Evolutionary conservation across 2,113 vertebrate species (phyloP), one percentile per base, ranked within the genome.

Genomic region (Numenius arquata): DNA sequence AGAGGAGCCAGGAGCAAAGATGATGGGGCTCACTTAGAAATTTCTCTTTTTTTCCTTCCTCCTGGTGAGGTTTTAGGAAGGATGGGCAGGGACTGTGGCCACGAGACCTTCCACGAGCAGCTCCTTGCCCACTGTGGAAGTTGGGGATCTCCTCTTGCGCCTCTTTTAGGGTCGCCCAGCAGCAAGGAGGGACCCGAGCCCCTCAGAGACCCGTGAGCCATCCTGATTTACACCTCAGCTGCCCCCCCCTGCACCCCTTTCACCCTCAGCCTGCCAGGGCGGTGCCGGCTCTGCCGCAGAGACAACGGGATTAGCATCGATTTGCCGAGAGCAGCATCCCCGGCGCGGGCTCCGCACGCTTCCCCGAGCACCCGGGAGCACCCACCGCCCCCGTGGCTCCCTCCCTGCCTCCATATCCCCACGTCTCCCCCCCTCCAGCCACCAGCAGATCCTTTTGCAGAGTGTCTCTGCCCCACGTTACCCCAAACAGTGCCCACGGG

Each of bases 381-480:
- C 67, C 80, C 80, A 0, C 8, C 3, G 4, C 32, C 61, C 58
- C 71, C 4, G 0, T 2, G 15, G 55, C 61, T 67, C 81, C 63
- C 41, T 41, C 65, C 36, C 56, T 18, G 43, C 58, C 68, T 20
- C 78, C 47, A 7, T 2, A 66, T 23, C 52, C 83, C 3, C 63
- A 1, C 0, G 21, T 10, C 72, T 5, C 30, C 6, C n/a, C 48
- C 22, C 19, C 4, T n/a, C 8, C 62, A 19, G 48, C 48, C 74
- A 5, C 52, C 78, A 9, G 52, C 76, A 8, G 30, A 36, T 19
- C 1, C n/a, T 4, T 10, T 41, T 7, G 36, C 74, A 8, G 13
- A 6, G 48, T 0, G 6, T 5, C 45, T 5, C 3, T 21, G 32
- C 40, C 48, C 41, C n/a, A 0, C 0, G 0, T 17, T 11, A n/a